phyloP scores from a whole-genome alignment of 2,797 vertebrate genomes.

The Microcaecilia unicolor region DNA sequence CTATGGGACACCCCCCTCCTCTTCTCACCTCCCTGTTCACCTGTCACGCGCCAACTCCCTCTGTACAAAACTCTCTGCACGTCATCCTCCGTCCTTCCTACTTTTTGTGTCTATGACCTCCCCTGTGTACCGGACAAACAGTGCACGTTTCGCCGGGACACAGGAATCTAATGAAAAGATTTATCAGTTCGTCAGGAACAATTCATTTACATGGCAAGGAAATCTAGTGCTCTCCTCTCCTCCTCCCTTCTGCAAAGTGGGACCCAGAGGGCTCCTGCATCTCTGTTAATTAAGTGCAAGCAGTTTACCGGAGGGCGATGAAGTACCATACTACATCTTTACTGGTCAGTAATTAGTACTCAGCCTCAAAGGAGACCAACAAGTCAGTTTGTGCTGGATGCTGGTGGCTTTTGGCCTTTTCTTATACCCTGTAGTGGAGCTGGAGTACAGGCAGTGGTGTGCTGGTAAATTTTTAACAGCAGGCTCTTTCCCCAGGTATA shows the following conservation, averaged over 20 bases:
- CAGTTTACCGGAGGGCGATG: not conserved
- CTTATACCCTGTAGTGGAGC: not conserved
- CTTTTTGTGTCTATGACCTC: no score
- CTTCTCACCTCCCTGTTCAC: no score
- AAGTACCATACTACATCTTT: not conserved
- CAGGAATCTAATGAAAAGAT: not conserved
- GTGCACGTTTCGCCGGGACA: not conserved
- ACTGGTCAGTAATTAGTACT: not conserved
- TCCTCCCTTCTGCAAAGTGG: not conserved
- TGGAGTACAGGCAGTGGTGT: no score
- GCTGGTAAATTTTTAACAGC: no score
- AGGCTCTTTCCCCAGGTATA: no score
- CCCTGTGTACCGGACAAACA: no score
- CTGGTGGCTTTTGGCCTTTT: not conserved
- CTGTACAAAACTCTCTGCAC: no score
- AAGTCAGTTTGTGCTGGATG: no score
- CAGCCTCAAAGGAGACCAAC: no score
- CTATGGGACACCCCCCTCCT: no score
- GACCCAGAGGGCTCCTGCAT: not conserved
- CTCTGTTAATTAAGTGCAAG: conserved; percentile 1
- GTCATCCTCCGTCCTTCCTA: no score
- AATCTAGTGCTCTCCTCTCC: not conserved
- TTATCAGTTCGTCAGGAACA: conserved; percentile 1
- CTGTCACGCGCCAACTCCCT: no score
- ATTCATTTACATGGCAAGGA: conserved; percentile 2